These are phyloP conservation scores for Butorides virescens DNA, from an alignment of 2,113 vertebrate species.

Conservation along the genomic window DNA sequence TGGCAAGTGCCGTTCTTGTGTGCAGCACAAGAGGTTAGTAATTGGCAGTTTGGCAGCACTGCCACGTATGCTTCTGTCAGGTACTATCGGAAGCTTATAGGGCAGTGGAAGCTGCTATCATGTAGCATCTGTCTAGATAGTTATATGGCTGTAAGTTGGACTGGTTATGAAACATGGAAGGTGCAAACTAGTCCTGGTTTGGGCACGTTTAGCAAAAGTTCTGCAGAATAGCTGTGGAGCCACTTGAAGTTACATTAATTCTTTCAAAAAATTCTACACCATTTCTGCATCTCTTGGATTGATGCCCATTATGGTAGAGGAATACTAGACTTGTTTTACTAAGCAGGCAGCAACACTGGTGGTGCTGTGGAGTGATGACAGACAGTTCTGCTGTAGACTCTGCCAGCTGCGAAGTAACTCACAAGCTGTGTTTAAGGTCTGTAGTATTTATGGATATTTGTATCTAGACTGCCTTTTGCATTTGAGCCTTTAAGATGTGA, in stretches of 20 bases:
- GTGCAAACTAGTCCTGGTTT: background rate
- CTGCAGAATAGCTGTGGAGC: background rate
- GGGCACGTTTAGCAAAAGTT: background rate
- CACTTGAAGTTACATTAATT: background rate
- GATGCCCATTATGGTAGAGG: accelerated
- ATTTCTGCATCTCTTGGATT: background rate
- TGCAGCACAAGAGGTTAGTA: background rate
- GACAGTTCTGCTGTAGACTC: background rate
- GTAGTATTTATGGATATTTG: background rate
- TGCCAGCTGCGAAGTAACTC: background rate
- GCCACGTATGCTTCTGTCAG: background rate
- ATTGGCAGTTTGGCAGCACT: background rate
- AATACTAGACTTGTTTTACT: background rate
- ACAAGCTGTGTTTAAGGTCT: background rate
- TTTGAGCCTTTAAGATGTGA: background rate
- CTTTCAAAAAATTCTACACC: background rate
- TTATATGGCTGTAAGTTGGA: background rate
- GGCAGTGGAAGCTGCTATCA: background rate
- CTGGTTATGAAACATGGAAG: background rate
- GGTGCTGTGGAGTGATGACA: too few relatives aligned
- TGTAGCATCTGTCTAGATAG: background rate
- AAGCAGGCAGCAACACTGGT: background rate
- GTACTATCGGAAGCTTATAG: accelerated
- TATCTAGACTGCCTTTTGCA: background rate
- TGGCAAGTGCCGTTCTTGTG: background rate